phyloP scores from a whole-genome alignment of 2,113 vertebrate species.

The Galeopterus variegatus region DNA sequence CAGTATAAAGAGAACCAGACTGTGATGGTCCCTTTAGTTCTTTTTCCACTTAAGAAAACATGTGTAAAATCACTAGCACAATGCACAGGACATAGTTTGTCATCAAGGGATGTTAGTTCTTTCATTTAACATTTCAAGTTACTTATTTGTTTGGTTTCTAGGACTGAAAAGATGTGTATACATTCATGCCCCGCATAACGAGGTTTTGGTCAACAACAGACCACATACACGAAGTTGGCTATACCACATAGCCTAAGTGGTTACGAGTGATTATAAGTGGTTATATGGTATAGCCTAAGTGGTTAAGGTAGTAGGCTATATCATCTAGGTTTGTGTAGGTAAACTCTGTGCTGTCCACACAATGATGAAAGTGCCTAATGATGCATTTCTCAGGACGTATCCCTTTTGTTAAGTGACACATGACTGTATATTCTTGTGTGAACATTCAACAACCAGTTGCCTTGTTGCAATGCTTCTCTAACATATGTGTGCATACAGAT shows the following conservation, averaged over 20 bases:
- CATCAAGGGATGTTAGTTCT: background rate
- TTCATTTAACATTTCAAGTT: background rate
- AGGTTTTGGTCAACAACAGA: background rate
- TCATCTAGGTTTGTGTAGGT: no score
- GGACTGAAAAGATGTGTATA: background rate
- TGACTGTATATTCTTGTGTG: background rate
- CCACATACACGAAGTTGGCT: no score
- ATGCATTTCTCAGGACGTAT: no score
- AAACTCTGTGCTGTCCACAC: no score
- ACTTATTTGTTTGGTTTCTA: background rate
- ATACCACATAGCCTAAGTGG: no score
- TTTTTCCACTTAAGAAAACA: slow-evolving; percentile 26
- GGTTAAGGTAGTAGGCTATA: no score
- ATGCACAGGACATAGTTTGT: background rate
- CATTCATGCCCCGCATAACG: no score
- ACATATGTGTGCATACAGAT: rapidly evolving
- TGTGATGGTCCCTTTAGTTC: background rate
- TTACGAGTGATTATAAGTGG: no score
- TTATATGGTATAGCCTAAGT: no score
- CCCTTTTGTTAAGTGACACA: no score
- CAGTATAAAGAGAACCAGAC: background rate
- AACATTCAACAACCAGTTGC: background rate
- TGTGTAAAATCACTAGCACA: background rate
- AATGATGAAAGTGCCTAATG: no score
- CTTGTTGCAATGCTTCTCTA: background rate